phyloP scores from a whole-genome alignment of 1,140 invertebrate species.

The Temnothorax curvispinosus region DNA sequence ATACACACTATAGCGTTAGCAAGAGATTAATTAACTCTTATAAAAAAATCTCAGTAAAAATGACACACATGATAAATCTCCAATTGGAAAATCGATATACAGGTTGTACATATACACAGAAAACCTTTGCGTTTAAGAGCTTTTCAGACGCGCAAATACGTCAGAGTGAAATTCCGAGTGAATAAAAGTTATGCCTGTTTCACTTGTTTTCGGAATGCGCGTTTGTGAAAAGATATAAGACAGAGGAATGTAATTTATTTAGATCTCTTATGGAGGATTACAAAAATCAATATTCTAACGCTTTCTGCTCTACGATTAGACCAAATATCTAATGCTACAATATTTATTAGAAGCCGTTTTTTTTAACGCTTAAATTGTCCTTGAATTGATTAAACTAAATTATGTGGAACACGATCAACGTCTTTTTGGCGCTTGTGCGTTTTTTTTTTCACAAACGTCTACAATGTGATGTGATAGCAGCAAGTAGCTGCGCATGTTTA shows the following conservation, averaged over 20 bases:
- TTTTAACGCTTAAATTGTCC: background rate
- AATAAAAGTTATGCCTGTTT: constrained; percentile 17
- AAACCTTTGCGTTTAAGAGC: background rate
- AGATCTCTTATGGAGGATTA: background rate
- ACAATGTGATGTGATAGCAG: constrained; percentile 57
- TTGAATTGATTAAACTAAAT: background rate
- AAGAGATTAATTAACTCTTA: background rate
- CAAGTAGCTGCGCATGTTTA: constrained; percentile 51
- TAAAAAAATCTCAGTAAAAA: background rate
- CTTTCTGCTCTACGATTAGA: background rate
- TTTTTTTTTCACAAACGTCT: constrained; percentile 51
- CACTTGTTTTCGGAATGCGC: constrained; percentile 1
- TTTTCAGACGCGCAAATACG: background rate
- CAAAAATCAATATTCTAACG: constrained; percentile 13
- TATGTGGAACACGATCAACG: background rate
- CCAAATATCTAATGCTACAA: background rate
- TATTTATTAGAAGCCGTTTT: background rate
- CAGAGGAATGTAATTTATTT: constrained; percentile 15
- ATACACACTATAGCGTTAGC: background rate
- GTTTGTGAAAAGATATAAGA: constrained; percentile 48
- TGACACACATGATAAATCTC: background rate
- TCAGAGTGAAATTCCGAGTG: constrained; percentile 12
- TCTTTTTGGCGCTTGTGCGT: constrained; percentile 1
- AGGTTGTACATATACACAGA: constrained; percentile 21
- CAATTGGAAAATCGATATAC: background rate